phyloP scores from a whole-genome alignment of 2,888 invertebrate species.

The Yponomeuta evonymella region DNA sequence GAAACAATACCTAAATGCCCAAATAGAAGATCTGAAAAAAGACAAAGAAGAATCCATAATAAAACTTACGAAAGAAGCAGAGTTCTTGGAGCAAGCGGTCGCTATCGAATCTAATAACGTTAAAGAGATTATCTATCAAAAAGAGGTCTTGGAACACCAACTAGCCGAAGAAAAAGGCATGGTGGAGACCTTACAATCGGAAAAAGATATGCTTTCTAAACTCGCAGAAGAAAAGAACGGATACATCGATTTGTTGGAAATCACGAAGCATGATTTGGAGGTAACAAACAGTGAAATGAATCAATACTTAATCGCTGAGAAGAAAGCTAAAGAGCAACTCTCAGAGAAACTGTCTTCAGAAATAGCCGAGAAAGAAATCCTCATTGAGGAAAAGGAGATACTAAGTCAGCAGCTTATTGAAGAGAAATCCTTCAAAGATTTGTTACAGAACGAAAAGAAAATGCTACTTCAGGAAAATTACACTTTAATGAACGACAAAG shows the following conservation, averaged over 20 bases:
- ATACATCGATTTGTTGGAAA: conserved; percentile 21
- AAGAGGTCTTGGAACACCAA: conserved; percentile 10
- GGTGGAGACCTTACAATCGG: conserved; percentile 26
- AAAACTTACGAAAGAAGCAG: neutral
- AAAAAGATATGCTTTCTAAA: conserved; percentile 25
- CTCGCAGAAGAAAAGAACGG: conserved; percentile 18
- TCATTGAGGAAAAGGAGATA: conserved; percentile 18
- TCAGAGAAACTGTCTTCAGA: conserved; percentile 2
- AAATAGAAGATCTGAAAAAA: neutral
- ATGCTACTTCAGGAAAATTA: conserved; percentile 24
- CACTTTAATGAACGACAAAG: conserved; percentile 18
- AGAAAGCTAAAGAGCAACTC: neutral
- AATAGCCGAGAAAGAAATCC: conserved; percentile 4
- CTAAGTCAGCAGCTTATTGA: conserved; percentile 22
- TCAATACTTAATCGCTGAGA: conserved; percentile 19
- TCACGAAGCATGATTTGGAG: conserved; percentile 28
- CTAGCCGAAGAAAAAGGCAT: conserved; percentile 19
- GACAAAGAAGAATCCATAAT: neutral
- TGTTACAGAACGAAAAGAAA: conserved; percentile 18
- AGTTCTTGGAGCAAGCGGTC: neutral
- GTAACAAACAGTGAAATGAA: conserved; percentile 14
- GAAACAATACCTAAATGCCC: neutral
- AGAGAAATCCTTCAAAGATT: conserved; percentile 16
- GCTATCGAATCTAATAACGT: conserved; percentile 5
- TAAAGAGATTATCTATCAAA: conserved; percentile 12